Base-by-base conservation (phyloP, 2,113 vertebrate genomes). In the Terrapene triunguis region DNA sequence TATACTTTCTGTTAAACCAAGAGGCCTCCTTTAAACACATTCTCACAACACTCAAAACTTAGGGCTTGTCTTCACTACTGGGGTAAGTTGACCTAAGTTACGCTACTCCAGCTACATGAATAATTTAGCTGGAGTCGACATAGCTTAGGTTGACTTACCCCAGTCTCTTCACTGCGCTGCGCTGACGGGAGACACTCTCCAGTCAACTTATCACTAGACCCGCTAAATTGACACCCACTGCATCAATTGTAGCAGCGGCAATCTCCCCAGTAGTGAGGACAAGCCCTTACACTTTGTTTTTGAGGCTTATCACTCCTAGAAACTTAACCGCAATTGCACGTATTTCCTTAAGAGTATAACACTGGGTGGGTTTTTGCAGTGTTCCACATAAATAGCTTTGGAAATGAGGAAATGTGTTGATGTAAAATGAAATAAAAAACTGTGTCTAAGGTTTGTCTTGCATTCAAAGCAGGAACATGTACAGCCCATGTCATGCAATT, bases 271-370 rank as follows among this genome's bases (percentile, higher is more conserved):
- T 54, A 21, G 53, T 54, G 53, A 54, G 21, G 53, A 54, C 53
- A 54, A 54, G 7, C 19, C 84, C 62, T 69, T 47, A 1, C 62
- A 93, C 96, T 98, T 97, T 98, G 95, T 96, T 98, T 91, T 96
- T 21, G 35, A 81, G 72, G 44, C 93, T 97, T 97, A 96, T 97
- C 92, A 92, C 90, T 59, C 93, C 44, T 51, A 74, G 83, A 94
- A 90, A 86, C 22, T 86, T 3, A 0, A 89, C 35, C 51, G 88
- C 91, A 84, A 87, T 8, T 27, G 2, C 89, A 80, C 0, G 79
- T 81, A 97, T 93, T 98, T 97, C 92, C 92, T 95, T 95, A 89
- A 94, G 10, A 93, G 94, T 92, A 47, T 81, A 1, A 3, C 92
- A 76, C n/a, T 11, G 27, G 92, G 92, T 87, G 88, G 88, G 88